phyloP scores from a whole-genome alignment of 2,113 vertebrate species.

The Chionis minor region DNA sequence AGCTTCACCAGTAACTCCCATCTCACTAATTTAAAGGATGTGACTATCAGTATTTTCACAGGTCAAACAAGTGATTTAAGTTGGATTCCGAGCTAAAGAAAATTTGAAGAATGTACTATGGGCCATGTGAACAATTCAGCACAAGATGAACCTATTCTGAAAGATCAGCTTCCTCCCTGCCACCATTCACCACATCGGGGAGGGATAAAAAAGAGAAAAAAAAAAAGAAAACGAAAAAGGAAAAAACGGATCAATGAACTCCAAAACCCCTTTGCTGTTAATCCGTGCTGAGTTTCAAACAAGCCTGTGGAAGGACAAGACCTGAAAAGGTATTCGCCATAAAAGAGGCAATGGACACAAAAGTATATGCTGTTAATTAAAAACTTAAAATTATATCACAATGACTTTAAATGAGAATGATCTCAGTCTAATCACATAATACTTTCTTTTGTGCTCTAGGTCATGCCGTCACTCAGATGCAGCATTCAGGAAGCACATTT shows the following conservation, averaged over 20 bases:
- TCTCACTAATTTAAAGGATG: not conserved
- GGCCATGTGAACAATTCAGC: not conserved
- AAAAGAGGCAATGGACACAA: constrained; percentile 45
- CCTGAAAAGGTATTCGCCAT: constrained; percentile 58
- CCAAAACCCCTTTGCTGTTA: constrained; percentile 29
- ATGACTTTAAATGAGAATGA: constrained; percentile 85
- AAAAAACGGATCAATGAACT: not conserved
- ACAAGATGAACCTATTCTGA: not conserved
- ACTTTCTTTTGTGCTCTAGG: constrained; percentile 87
- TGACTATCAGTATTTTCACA: not conserved
- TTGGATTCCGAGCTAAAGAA: not conserved
- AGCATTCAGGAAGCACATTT: constrained; percentile 94
- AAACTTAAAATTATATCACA: constrained; percentile 81
- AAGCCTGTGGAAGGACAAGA: constrained; percentile 44
- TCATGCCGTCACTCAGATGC: constrained; percentile 85
- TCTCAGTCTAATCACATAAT: constrained; percentile 88
- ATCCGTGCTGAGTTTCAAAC: constrained; percentile 31
- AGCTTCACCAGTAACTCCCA: not conserved
- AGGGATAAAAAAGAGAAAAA: not conserved
- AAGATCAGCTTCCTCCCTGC: not conserved
- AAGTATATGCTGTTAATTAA: constrained; percentile 69
- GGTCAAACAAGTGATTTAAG: not conserved
- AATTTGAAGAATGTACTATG: not conserved
- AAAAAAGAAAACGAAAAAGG: not conserved
- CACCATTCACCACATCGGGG: not conserved